Percentiles rank a stretch among this genome's conserved stretches.
Evolutionary conservation across 2,113 vertebrate species (phyloP).

Genomic region (Haemorhous mexicanus): DNA sequence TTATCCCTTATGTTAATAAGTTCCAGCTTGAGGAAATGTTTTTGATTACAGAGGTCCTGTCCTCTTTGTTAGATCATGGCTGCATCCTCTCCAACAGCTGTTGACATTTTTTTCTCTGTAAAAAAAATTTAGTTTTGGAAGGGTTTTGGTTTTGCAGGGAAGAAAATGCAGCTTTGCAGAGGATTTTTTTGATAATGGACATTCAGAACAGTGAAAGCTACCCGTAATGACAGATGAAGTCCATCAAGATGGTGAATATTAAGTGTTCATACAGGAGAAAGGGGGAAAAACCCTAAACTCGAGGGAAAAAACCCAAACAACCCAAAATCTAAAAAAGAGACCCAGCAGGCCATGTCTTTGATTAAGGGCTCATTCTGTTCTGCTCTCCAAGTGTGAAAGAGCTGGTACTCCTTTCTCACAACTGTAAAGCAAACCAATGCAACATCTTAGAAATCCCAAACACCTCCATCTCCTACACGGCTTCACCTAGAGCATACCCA

Average conservation of each 20-base stretch:
- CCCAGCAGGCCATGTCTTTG: background rate
- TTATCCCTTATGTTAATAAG: slow-evolving; percentile 37
- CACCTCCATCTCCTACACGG: background rate
- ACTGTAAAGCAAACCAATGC: background rate
- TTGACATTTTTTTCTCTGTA: background rate
- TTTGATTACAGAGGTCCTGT: slow-evolving; percentile 49
- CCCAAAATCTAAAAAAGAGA: background rate
- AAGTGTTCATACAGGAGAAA: background rate
- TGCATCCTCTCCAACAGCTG: slow-evolving; percentile 53
- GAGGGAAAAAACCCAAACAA: background rate
- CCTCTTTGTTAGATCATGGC: slow-evolving; percentile 40
- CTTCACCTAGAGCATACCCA: background rate
- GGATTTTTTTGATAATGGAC: background rate
- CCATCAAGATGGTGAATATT: background rate
- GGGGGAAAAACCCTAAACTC: background rate
- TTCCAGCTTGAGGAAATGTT: slow-evolving; percentile 60
- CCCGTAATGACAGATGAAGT: background rate
- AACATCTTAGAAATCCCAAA: background rate
- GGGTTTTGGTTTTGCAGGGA: background rate
- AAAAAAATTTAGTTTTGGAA: background rate
- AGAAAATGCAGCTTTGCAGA: background rate
- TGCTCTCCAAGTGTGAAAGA: background rate
- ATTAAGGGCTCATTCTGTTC: background rate
- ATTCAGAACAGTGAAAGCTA: background rate
- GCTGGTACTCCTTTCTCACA: background rate